Conservation (phyloP, 2,113 vertebrate genomes). For the Sinocyclocheilus rhinocerous region DNA sequence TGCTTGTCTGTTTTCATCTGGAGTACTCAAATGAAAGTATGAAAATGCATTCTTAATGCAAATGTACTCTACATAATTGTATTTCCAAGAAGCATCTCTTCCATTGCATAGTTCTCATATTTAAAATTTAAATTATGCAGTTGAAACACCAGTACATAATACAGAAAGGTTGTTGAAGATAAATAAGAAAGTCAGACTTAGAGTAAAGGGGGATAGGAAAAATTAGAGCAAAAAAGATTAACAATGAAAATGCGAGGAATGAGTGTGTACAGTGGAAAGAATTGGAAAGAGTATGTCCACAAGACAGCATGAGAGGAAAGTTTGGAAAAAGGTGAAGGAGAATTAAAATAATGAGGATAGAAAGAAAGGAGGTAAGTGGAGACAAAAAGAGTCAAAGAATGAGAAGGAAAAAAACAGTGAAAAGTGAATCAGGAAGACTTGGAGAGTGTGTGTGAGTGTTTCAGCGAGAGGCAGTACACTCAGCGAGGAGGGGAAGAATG, state of each 20-base stretch:
- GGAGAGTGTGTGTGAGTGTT: slow-evolving; percentile 39
- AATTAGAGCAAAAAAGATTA: not conserved
- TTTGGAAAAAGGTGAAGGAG: slow-evolving; percentile 23
- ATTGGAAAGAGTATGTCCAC: not conserved
- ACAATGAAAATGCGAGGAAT: not conserved
- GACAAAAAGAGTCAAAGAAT: not conserved
- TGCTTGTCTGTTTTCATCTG: slow-evolving; percentile 13
- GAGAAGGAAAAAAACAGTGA: slow-evolving; percentile 18
- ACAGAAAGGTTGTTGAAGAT: not conserved
- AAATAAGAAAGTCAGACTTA: not conserved
- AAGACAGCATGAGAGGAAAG: slow-evolving; percentile 4
- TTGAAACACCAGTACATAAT: slow-evolving; percentile 29
- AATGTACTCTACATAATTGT: not conserved
- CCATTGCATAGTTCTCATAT: not conserved
- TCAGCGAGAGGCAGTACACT: slow-evolving; percentile 68
- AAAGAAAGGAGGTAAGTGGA: slow-evolving; percentile 1
- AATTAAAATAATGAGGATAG: slow-evolving; percentile 29
- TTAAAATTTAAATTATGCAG: not conserved
- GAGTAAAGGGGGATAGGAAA: too few relatives aligned
- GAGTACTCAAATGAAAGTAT: not conserved
- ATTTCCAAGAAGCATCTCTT: not conserved
- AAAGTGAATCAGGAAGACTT: slow-evolving; percentile 51
- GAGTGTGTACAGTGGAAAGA: not conserved
- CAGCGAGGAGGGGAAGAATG: slow-evolving; percentile 72
- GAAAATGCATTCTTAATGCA: slow-evolving; percentile 12